These are phyloP conservation scores for Apis dorsata DNA, from an alignment of 1,140 invertebrate genomes.

Conservation along the genomic window DNA sequence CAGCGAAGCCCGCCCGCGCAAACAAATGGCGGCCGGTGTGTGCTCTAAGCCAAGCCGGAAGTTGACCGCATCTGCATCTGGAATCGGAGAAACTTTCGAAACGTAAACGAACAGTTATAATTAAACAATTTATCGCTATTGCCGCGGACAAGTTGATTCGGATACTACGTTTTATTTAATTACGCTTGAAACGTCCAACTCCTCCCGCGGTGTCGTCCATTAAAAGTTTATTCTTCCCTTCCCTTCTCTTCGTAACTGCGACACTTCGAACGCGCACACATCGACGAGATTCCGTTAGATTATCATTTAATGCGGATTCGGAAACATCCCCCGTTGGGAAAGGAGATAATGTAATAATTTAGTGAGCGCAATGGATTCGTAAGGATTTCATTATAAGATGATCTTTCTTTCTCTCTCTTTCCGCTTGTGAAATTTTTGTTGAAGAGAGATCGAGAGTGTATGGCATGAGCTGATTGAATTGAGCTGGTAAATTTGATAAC, in stretches of 20 bases:
- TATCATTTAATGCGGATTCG: not conserved
- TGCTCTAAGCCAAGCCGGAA: not conserved
- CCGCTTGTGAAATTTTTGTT: too few relatives aligned
- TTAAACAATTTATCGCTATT: slow-evolving; percentile 46
- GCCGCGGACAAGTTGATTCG: slow-evolving; percentile 31
- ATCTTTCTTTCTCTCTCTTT: too few relatives aligned
- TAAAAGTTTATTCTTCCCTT: slow-evolving; percentile 37
- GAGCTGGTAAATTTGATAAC: too few relatives aligned
- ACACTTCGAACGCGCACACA: not conserved
- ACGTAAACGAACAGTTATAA: slow-evolving; percentile 45
- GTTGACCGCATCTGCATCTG: slow-evolving; percentile 41
- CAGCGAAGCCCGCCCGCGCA: slow-evolving; percentile 10
- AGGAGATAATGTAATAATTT: too few relatives aligned
- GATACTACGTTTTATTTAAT: slow-evolving; percentile 51
- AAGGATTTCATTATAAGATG: too few relatives aligned
- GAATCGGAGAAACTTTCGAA: slow-evolving; percentile 10
- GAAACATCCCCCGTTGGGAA: not conserved
- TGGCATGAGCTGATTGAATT: too few relatives aligned
- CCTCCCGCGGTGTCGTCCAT: not conserved
- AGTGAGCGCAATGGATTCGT: too few relatives aligned
- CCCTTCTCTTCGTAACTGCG: not conserved
- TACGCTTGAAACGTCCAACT: slow-evolving; percentile 31
- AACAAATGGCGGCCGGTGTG: slow-evolving; percentile 27
- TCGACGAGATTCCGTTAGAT: not conserved
- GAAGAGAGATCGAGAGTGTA: too few relatives aligned